Conservation (phyloP, 1,140 invertebrate genomes). For the Colletes latitarsis region DNA sequence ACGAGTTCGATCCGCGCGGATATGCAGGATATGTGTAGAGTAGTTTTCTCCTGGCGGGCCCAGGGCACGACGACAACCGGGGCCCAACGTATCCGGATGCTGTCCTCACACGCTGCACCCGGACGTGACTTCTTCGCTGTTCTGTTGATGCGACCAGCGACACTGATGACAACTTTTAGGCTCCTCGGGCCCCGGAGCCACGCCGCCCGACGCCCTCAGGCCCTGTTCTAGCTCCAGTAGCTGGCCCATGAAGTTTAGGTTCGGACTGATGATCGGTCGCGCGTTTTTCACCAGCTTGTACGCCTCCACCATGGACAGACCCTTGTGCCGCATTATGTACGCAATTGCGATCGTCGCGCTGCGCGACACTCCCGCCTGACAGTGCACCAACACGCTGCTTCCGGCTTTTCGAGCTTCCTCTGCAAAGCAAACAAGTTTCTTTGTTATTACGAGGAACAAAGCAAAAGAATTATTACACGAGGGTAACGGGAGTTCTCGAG, state of each 20-base stretch:
- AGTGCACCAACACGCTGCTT: constrained; percentile 94
- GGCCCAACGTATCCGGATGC: not conserved
- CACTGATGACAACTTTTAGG: constrained; percentile 80
- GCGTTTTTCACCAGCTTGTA: constrained; percentile 93
- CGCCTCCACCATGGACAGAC: constrained; percentile 93
- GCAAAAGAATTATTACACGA: no score
- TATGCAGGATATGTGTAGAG: constrained; percentile 57
- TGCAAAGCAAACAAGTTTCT: constrained; percentile 81
- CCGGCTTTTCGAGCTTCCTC: constrained; percentile 91
- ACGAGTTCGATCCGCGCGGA: constrained; percentile 31
- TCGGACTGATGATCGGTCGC: constrained; percentile 95
- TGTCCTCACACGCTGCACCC: constrained; percentile 81
- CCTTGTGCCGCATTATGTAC: constrained; percentile 95
- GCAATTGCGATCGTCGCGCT: constrained; percentile 97
- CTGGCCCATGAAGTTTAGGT: constrained; percentile 98
- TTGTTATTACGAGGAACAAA: not conserved
- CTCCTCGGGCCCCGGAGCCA: constrained; percentile 62
- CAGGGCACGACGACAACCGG: not conserved
- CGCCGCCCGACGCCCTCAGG: constrained; percentile 80
- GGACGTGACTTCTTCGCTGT: constrained; percentile 79
- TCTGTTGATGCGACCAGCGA: constrained; percentile 81
- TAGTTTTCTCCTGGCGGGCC: constrained; percentile 2
- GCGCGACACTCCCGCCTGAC: constrained; percentile 96
- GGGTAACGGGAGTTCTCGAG: no score
- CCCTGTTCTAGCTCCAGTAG: constrained; percentile 92